Evolutionary conservation across 2,888 invertebrate genomes (phyloP), one percentile per base, ranked within the genome.

Genomic region (Leptura quadrifasciata): DNA sequence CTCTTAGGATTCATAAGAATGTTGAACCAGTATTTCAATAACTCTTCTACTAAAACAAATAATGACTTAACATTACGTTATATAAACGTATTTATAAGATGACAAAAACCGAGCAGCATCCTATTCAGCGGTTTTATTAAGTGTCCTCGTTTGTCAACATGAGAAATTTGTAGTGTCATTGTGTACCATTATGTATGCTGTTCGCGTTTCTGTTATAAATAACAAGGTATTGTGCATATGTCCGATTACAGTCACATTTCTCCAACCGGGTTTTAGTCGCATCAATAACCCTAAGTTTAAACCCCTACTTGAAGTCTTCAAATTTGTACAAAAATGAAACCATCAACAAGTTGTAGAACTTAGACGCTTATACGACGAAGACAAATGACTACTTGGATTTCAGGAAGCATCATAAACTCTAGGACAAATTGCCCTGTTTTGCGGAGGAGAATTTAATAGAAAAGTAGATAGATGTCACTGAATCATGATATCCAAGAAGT

Each of bases 121-220:
- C 47, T 47, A 47, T 15, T 47, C 47, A 47, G 47, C 47, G n/a
- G 47, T 47, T 47, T 47, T 47, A 47, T 47, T 47, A 47, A 47
- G 47, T 47, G 47, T 2, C n/a, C 47, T n/a, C 12, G n/a, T 47
- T 47, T 47, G 47, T 47, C 47, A 15, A 47, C 47, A 47, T 47
- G 47, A 47, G 47, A 47, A 39, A 15, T 47, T 47, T 47, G 47
- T 47, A 39, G 39, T 39, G 39, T 15, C 15, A n/a, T 47, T n/a
- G 47, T n/a, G 47, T 47, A 15, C n/a, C 47, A 47, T 47, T 47
- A 47, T 47, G 47, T 47, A 47, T 5, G 47, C 47, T n/a, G n/a
- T n/a, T 47, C 15, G n/a, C n/a, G 47, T 47, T n/a, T 47, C 47
- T 47, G 47, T 47, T 47, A 39, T 39, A 47, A 47, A 47, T 47